Conservation (phyloP, 2,888 invertebrate genomes). For the Stenichneumon culpator region DNA sequence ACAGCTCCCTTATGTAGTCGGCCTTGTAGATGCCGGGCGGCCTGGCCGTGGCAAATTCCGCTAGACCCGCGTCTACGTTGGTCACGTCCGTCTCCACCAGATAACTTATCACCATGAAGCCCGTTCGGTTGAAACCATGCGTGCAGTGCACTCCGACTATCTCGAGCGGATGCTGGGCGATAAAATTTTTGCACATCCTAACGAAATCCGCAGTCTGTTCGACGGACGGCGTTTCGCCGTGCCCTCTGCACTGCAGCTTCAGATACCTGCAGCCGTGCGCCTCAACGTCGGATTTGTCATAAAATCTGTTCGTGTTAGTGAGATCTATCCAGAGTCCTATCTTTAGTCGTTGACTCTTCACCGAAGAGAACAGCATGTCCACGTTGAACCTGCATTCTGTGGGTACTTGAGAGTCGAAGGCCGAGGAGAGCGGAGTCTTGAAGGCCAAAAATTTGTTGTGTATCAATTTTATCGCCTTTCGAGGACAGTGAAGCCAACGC, state of each 20-base stretch:
- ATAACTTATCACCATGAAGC: slow-evolving; percentile 97
- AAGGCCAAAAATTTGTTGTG: slow-evolving; percentile 96
- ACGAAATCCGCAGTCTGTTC: slow-evolving; percentile 96
- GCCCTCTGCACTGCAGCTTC: slow-evolving; percentile 96
- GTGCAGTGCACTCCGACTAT: slow-evolving; percentile 95
- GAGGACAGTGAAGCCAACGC: slow-evolving; percentile 95
- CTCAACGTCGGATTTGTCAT: slow-evolving; percentile 93
- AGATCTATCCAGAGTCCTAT: slow-evolving; percentile 98
- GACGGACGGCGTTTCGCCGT: slow-evolving; percentile 95
- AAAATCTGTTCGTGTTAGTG: slow-evolving; percentile 97
- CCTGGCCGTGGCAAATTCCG: slow-evolving; percentile 91
- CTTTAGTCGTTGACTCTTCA: slow-evolving; percentile 93
- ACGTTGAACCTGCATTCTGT: slow-evolving; percentile 94
- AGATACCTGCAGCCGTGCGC: slow-evolving; percentile 92
- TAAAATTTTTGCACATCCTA: slow-evolving; percentile 91
- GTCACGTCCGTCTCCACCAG: slow-evolving; percentile 94
- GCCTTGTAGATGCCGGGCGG: slow-evolving; percentile 99
- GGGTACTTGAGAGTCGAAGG: slow-evolving; percentile 94
- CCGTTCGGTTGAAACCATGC: slow-evolving; percentile 99
- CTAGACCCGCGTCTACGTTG: slow-evolving; percentile 93
- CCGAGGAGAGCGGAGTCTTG: slow-evolving; percentile 95
- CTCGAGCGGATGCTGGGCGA: slow-evolving; percentile 92
- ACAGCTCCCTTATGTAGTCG: slow-evolving; percentile 97
- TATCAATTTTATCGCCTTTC: slow-evolving; percentile 91
- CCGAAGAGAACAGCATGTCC: slow-evolving; percentile 93